Evolutionary conservation across 2,888 invertebrate genomes (phyloP).

Genomic region (Seira sanloemensis): DNA sequence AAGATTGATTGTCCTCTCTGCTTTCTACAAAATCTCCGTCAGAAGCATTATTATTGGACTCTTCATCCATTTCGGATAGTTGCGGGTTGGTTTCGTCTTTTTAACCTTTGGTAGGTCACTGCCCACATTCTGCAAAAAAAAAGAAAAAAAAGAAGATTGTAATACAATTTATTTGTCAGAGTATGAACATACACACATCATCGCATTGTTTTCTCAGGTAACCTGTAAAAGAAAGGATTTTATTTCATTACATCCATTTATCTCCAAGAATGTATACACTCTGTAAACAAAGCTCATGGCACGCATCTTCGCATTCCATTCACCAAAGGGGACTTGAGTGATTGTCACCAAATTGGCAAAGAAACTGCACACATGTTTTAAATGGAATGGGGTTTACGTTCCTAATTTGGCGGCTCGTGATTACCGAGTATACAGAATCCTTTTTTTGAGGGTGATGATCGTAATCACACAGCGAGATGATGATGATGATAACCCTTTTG

Average conservation of each 20-base stretch:
- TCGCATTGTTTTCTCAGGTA: background rate
- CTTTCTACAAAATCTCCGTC: background rate
- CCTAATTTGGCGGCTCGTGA: constrained; percentile 59
- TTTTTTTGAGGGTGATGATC: background rate
- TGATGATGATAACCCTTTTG: background rate
- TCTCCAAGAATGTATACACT: background rate
- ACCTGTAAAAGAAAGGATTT: too few relatives aligned
- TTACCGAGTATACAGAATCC: constrained; percentile 17
- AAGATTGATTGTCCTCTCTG: too few relatives aligned
- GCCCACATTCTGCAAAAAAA: constrained; percentile 29
- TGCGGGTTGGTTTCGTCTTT: constrained; percentile 6
- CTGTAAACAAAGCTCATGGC: too few relatives aligned
- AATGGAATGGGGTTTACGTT: background rate
- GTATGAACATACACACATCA: background rate
- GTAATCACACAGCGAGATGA: background rate
- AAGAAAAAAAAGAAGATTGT: background rate
- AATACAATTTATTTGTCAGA: background rate
- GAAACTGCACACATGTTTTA: constrained; percentile 34
- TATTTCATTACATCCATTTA: background rate
- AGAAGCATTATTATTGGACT: constrained; percentile 18
- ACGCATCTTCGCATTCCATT: background rate
- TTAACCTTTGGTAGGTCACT: constrained; percentile 38
- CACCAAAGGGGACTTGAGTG: constrained; percentile 12
- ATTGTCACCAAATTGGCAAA: constrained; percentile 58
- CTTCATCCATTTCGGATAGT: constrained; percentile 29